Evolutionary conservation across 2,888 invertebrate species (phyloP).

Genomic region (Sarcophaga carnaria): DNA sequence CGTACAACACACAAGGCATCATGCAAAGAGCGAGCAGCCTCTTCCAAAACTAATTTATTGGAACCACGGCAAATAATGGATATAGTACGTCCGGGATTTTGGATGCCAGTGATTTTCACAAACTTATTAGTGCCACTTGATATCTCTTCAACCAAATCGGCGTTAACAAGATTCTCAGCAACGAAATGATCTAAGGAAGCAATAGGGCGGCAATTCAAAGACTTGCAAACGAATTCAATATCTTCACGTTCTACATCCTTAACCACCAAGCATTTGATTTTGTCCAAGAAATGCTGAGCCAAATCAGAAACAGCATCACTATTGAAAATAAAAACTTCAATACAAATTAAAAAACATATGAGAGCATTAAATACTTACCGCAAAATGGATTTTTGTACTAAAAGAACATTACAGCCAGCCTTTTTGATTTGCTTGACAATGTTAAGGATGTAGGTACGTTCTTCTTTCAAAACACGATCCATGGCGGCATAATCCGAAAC

Average conservation of each 20-base stretch:
- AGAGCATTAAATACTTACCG: slow-evolving; percentile 83
- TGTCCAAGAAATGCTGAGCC: slow-evolving; percentile 98
- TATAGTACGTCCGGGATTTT: slow-evolving; percentile 93
- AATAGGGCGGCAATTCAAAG: slow-evolving; percentile 95
- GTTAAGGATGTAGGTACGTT: slow-evolving; percentile 97
- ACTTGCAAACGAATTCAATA: slow-evolving; percentile 98
- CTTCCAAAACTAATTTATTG: slow-evolving; percentile 93
- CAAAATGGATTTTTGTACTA: slow-evolving; percentile 91
- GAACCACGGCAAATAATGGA: slow-evolving; percentile 94
- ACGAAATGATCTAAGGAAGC: slow-evolving; percentile 99
- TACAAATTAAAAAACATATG: too few relatives aligned
- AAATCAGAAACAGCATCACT: slow-evolving; percentile 98
- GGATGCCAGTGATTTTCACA: slow-evolving; percentile 95
- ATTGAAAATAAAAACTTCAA: slow-evolving; percentile 65
- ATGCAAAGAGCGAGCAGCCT: slow-evolving; percentile 95
- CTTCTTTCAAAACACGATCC: slow-evolving; percentile 99
- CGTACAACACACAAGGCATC: slow-evolving; percentile 96
- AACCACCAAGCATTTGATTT: slow-evolving; percentile 99
- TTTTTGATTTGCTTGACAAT: slow-evolving; percentile 99
- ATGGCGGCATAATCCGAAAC: slow-evolving; percentile 99
- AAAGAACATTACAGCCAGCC: slow-evolving; percentile 97
- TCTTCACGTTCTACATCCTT: slow-evolving; percentile 99
- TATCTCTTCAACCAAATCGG: slow-evolving; percentile 97
- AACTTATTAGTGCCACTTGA: slow-evolving; percentile 93
- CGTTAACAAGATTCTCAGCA: slow-evolving; percentile 94